phyloP scores from a whole-genome alignment of 53 echinoderm and acorn worm genomes.

The Mesocentrotus franciscanus region DNA sequence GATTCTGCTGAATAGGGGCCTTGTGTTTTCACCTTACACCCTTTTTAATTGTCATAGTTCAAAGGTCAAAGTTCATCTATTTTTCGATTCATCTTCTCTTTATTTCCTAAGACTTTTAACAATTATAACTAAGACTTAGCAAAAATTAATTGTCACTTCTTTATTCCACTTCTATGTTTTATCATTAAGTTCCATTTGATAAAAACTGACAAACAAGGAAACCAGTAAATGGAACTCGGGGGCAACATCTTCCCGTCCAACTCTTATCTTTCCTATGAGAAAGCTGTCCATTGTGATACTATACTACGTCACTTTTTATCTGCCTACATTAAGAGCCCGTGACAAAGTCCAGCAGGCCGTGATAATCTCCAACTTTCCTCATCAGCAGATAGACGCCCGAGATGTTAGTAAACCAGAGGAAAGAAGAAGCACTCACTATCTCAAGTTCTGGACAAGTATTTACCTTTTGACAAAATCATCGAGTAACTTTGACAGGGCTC shows the following conservation, averaged over 20 bases:
- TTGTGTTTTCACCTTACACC: too few species aligned
- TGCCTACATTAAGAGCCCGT: conserved; percentile 21
- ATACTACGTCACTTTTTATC: background rate
- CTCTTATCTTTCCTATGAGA: background rate
- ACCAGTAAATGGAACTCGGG: background rate
- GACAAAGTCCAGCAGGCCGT: background rate
- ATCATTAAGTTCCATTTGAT: background rate
- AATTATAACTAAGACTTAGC: too few species aligned
- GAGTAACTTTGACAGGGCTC: conserved; percentile 13
- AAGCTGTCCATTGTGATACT: background rate
- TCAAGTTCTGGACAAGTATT: conserved; percentile 13
- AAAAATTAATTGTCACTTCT: background rate
- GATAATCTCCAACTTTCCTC: conserved; percentile 23
- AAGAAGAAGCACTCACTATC: conserved; percentile 2
- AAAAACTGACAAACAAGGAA: background rate
- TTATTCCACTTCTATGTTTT: background rate
- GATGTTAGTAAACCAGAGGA: background rate
- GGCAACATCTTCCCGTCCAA: background rate
- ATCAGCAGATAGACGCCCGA: background rate
- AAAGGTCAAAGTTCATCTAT: too few species aligned
- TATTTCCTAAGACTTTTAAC: too few species aligned
- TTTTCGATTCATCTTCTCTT: too few species aligned
- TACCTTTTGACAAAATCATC: conserved; percentile 2
- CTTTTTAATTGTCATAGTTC: too few species aligned
- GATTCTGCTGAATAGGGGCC: too few species aligned